These are phyloP conservation scores for Urocynchramus pylzowi DNA, from an alignment of 2,113 vertebrate genomes.

Conservation along the genomic window DNA sequence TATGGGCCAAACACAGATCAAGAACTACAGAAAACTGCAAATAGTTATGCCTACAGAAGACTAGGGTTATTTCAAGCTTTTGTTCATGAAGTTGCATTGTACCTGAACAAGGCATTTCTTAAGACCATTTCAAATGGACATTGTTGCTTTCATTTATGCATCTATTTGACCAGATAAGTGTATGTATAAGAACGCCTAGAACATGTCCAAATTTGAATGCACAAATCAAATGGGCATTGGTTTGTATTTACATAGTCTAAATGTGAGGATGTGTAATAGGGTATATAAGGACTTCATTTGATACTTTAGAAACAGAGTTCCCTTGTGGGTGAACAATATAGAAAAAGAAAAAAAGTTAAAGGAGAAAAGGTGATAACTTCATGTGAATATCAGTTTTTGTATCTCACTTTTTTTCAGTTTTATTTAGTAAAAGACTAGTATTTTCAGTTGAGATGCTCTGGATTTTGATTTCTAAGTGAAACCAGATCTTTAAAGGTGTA, in stretches of 20 bases:
- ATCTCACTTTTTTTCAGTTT: neutral
- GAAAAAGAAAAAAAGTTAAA: neutral
- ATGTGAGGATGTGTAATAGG: neutral
- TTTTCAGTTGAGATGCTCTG: neutral
- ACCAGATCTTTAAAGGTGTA: neutral
- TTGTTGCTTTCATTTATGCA: neutral
- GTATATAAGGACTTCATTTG: neutral
- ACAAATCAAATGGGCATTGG: neutral
- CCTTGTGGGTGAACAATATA: neutral
- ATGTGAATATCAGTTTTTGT: neutral
- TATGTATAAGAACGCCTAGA: neutral
- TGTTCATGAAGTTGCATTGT: neutral
- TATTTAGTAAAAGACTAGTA: neutral
- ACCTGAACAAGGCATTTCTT: conserved; percentile 2
- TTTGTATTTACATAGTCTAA: neutral
- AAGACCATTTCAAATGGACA: neutral
- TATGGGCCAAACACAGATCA: conserved; percentile 17
- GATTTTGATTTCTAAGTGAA: neutral
- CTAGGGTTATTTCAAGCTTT: neutral
- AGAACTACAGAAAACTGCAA: conserved; percentile 33
- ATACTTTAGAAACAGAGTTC: neutral
- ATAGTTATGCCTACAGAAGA: neutral
- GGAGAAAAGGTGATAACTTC: neutral
- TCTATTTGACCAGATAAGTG: neutral
- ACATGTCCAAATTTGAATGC: neutral